Evolutionary conservation across 2,797 vertebrate genomes (phyloP), one percentile per base, ranked within the genome.

Genomic region (Petrocephalus sullivani): DNA sequence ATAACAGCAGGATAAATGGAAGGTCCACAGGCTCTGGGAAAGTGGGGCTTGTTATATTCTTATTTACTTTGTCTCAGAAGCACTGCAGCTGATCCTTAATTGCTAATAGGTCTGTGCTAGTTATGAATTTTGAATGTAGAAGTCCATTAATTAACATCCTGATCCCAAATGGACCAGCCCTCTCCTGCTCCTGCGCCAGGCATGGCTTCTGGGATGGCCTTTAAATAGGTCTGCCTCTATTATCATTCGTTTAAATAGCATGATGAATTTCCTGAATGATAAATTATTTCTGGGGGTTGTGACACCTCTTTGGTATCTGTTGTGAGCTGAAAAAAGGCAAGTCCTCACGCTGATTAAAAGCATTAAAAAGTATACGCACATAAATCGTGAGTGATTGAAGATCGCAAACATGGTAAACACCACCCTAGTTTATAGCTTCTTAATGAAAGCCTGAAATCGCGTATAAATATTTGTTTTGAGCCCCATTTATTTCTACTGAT

Each of bases 61-160:
- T 75, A 41, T 75, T 41, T 75, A 21, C 67, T 75, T 75, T 41
- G 67, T 75, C 23, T 75, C 33, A 75, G 33, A 8, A 75, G 67
- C 67, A 75, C 33, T 3, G 14, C 33, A 5, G 12, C 67, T 19
- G 37, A 75, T 75, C 33, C 33, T 75, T 75, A 75, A 75, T 75
- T 75, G 67, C 33, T 41, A 75, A 75, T 75, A 75, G 67, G 67
- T 3, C 67, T 75, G 67, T 75, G 19, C 67, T 14, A 37, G 83
- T 57, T 85, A 57, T 85, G 83, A 56, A 54, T 85, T 85, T 85
- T 85, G 83, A 85, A 51, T 85, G 53, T 28, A 57, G 53, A 57
- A 23, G 53, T 85, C 21, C 53, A 85, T 56, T 85, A 57, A 54
- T 85, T 85, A 54, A 54, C 21, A 85, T 28, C 19, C 9, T 4